Base-by-base conservation (phyloP, 2,888 invertebrate species). In the Stenoptilia bipunctidactyla region DNA sequence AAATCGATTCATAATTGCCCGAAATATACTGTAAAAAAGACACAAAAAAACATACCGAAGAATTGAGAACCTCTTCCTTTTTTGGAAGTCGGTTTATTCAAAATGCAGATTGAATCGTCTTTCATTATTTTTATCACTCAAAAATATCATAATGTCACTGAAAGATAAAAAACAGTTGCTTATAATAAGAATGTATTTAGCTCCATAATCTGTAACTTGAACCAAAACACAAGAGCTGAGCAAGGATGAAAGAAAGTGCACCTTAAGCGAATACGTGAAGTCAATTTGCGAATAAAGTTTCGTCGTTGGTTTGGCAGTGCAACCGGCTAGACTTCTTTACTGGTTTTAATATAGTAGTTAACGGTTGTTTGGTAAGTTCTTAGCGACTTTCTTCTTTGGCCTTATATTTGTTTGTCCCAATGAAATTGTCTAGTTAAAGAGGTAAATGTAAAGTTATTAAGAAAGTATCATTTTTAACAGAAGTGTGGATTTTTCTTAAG, bases 281-380 rank as follows among this genome's bases (percentile, higher is more conserved):
- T 82, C 82, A 80, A 83, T 83, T 83, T 82, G 79, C 67, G 75
- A 82, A 75, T 70, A 76, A 82, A 80, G 61, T 80, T 77, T 60
- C 55, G 58, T 64, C 66, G 73, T 77, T 72, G 69, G 68, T 64
- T 59, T 63, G 68, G 61, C 62, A 62, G 58, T 60, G n/a, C n/a
- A n/a, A 57, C 61, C 48, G 45, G 45, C 45, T 45, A 56, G 58
- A 59, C 55, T 52, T 51, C 54, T 64, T 64, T 65, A 56, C 61
- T 54, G 56, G 60, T 56, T 66, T 63, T 60, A 68, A 65, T 62
- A 61, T 54, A 56, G 59, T 61, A 58, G 64, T 66, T 68, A 66
- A 61, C 61, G 62, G 58, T 55, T 59, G 60, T 55, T 49, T 43
- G 49, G 45, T 58, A 58, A 61, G 58, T 56, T 56, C 50, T 50